Base-by-base conservation (phyloP, 2,888 invertebrate genomes). In the Pedicia rivosa region DNA sequence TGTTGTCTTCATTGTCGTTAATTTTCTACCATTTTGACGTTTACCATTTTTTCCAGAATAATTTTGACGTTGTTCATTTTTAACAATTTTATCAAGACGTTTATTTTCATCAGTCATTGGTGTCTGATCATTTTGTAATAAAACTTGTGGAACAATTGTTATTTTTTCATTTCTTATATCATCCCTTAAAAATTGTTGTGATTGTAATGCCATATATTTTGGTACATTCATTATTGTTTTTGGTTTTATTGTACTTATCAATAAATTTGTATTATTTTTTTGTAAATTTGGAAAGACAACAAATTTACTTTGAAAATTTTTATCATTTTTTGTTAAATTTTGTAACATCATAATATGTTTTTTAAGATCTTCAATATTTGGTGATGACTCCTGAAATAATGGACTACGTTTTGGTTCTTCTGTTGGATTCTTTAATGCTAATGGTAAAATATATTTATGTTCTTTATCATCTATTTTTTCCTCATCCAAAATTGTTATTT, bases 221-320 rank as follows among this genome's bases (percentile, higher is more conserved):
- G 14, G 35, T 9, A 35, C 22, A 14, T 39, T 36, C 7, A 39
- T 24, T 14, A 26, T 16, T n/a, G 25, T 26, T n/a, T 16, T n/a
- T 15, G 24, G 13, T 25, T 29, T 17, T 15, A 33, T 37, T 24
- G 38, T 38, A 10, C 36, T 27, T 10, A 22, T 37, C 9, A 35
- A 36, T 28, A 14, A 30, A 5, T 42, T 35, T 5, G 36, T 40
- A 9, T 40, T 47, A 3, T 42, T 31, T 9, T 40, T 32, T 36
- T 58, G 56, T 15, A 60, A 43, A 40, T 56, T 60, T 6, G 61
- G 61, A 35, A 61, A 61, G 2, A 61, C 59, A 10, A 61, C 61
- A 43, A 61, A 61, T 44, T 61, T 61, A 4, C 59, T 59, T 41
- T 61, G 58, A 36, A 61, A 61, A 38, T 52, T 56, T 36, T 52